Base-by-base conservation (phyloP, 2,797 vertebrate species). In the Scolopax bukidnonensis region DNA sequence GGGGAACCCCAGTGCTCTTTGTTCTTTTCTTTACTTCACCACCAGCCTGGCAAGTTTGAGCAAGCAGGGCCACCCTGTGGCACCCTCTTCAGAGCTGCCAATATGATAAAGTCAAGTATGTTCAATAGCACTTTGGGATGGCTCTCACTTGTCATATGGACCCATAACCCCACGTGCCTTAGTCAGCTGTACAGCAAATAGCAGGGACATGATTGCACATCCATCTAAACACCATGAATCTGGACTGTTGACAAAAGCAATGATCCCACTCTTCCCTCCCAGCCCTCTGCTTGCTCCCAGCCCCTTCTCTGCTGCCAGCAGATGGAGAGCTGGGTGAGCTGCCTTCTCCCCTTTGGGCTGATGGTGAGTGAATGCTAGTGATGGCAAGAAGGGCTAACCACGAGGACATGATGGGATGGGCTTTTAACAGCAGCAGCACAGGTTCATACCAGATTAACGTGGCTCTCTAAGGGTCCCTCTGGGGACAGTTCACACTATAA, bases 51-150 rank as follows among this genome's bases (percentile, higher is more conserved):
- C 13, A 54, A 25, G 28, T 16, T 6, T 40, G 59, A 57, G 33
- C 10, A 23, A 16, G 64, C 0, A 0, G 13, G 15, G 17, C 76
- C 73, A 28, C 9, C 21, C 38, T 1, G 0, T 1, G 5, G 28
- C 27, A n/a, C 3, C 0, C 11, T 36, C 38, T 17, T 3, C 0
- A 16, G 59, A 73, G 24, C 56, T 56, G 48, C 61, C 51, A n/a
- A 6, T 10, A 1, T 0, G 11, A 17, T 3, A 2, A 36, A 61
- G 54, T 4, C 47, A 40, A 16, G 17, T 0, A 21, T 13, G 38
- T 8, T 12, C 23, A 18, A n/a, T 0, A 65, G 48, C 11, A 63
- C 20, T 6, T 1, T 2, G 38, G 60, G 28, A 14, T 28, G 61
- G 7, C 25, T 68, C 50, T 60, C 4, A 4, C 13, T 8, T 28